phyloP scores from a whole-genome alignment of 2,888 invertebrate species.

The Nezara viridula region DNA sequence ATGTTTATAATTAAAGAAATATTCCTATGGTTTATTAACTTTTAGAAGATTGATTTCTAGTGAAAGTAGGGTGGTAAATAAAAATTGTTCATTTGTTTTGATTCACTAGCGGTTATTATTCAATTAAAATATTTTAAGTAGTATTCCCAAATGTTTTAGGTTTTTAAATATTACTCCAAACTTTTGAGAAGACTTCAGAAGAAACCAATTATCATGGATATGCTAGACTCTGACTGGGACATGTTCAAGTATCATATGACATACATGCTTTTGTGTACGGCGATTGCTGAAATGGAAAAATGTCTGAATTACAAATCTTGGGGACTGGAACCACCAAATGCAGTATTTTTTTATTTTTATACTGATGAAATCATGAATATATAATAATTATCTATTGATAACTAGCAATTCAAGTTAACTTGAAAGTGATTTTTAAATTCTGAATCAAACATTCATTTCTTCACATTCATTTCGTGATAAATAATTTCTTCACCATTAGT shows the following conservation, averaged over 20 bases:
- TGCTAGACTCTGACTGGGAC: slow-evolving; percentile 34
- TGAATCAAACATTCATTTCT: not conserved
- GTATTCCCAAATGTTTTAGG: slow-evolving; percentile 3
- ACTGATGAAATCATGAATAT: not conserved
- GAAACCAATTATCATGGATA: not conserved
- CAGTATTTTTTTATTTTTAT: not conserved
- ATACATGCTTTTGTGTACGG: slow-evolving; percentile 17
- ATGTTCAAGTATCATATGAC: slow-evolving; percentile 45
- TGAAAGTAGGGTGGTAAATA: no score
- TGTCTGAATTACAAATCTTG: slow-evolving; percentile 34
- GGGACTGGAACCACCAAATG: slow-evolving; percentile 49
- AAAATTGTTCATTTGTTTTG: not conserved
- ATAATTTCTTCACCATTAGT: not conserved
- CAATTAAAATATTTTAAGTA: not conserved
- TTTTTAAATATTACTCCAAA: not conserved
- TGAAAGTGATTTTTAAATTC: not conserved
- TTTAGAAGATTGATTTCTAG: no score
- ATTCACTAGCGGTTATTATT: not conserved
- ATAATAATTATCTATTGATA: not conserved
- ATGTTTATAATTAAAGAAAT: no score
- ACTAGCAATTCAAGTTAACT: not conserved
- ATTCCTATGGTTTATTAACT: no score
- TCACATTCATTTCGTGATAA: not conserved
- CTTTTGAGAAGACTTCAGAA: slow-evolving; percentile 30
- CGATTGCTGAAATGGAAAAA: slow-evolving; percentile 50